A percentile compares a stretch with the other conserved stretches of the same genome.
phyloP scores from a whole-genome alignment of 2,888 invertebrate species.

The Heliconius erato region DNA sequence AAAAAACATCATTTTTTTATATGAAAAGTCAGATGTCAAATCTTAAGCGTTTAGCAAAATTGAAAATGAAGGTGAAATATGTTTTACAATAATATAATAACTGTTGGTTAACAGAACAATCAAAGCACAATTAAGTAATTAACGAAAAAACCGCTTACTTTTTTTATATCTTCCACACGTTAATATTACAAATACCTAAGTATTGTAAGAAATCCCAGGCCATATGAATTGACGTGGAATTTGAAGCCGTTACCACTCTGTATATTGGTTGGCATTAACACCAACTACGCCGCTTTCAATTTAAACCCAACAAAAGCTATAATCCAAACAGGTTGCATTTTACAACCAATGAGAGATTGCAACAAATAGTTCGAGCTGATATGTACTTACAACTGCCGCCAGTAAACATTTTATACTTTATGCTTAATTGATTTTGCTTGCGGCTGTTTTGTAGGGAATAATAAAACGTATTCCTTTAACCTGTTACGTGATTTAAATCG shows the following conservation, averaged over 20 bases:
- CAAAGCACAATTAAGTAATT: neutral
- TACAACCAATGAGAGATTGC: conserved; percentile 22
- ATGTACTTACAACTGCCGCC: conserved; percentile 8
- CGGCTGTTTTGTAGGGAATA: conserved; percentile 12
- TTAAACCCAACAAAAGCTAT: conserved; percentile 44
- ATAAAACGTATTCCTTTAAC: conserved; percentile 13
- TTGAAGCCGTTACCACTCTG: neutral
- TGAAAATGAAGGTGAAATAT: neutral
- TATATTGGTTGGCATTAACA: neutral
- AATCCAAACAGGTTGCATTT: conserved; percentile 38
- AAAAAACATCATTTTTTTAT: neutral
- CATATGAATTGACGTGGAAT: neutral
- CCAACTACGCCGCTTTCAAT: conserved; percentile 17
- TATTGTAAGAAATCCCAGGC: no score
- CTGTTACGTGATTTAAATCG: conserved; percentile 9
- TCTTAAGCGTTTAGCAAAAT: neutral
- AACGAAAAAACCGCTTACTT: neutral
- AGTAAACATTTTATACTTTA: conserved; percentile 14
- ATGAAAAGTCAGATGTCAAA: neutral
- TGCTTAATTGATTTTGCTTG: conserved; percentile 26
- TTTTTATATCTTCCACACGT: neutral
- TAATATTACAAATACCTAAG: no score
- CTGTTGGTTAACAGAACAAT: neutral
- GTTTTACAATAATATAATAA: neutral
- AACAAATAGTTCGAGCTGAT: conserved; percentile 18